A percentile compares a stretch with the other conserved stretches of the same genome.
Evolutionary conservation across 2,888 invertebrate species (phyloP).

Genomic region (Acanthopleura granulata): DNA sequence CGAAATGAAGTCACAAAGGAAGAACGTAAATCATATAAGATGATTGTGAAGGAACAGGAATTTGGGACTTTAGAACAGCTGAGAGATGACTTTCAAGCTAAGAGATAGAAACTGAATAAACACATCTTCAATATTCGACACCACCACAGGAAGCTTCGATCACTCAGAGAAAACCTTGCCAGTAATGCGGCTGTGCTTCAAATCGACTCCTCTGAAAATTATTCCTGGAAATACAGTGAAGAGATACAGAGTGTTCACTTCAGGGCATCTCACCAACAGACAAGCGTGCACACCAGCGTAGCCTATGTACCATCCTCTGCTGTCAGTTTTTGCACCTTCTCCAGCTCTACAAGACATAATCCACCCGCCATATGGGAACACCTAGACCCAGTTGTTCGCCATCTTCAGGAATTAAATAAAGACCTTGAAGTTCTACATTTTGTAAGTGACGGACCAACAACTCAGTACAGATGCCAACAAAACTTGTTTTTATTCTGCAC

Average conservation of each 20-base stretch:
- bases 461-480: too few relatives aligned
- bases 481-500: too few relatives aligned
- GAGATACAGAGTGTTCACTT: constrained; percentile 1
- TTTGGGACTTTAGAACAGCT: constrained; percentile 1
- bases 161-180: background rate
- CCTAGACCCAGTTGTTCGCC: background rate
- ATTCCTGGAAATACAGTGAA: background rate
- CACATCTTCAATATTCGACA: background rate
- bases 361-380: background rate
- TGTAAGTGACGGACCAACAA: too few relatives aligned
- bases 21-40: background rate
- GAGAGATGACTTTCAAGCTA: background rate
- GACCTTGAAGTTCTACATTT: too few relatives aligned
- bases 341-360: too few relatives aligned
- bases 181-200: background rate
- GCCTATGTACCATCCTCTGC: background rate
- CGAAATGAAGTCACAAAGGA: background rate
- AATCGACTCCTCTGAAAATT: background rate
- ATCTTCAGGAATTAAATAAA: too few relatives aligned
- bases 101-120: background rate
- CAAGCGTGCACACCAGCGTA: background rate
- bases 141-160: background rate
- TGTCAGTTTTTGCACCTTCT: background rate
- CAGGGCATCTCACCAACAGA: background rate
- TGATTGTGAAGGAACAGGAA: constrained; percentile 1